phyloP scores from a whole-genome alignment of 2,797 vertebrate genomes.

The Pachyuromys duprasi region DNA sequence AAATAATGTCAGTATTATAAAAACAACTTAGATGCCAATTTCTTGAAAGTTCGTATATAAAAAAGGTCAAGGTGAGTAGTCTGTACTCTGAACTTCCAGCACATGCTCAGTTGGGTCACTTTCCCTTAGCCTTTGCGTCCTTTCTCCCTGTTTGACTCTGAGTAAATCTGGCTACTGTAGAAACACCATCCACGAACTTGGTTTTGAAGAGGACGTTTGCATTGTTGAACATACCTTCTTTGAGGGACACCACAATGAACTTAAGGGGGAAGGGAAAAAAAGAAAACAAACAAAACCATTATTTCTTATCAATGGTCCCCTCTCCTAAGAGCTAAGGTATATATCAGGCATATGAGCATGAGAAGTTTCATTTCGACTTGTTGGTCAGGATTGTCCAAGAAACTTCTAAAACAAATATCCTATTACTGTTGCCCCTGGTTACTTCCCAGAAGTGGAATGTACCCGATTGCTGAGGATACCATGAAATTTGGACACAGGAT shows the following conservation, averaged over 20 bases:
- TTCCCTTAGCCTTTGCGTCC: conserved; percentile 86
- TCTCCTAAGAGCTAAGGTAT: not conserved
- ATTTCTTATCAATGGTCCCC: not conserved
- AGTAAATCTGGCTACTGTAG: conserved; percentile 90
- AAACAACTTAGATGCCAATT: conserved; percentile 43
- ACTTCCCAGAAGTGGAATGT: not conserved
- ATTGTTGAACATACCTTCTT: conserved; percentile 99
- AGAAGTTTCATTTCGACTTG: not conserved
- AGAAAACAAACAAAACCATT: not conserved
- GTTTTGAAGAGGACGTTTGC: conserved; percentile 98
- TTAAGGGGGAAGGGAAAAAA: conserved; percentile 78
- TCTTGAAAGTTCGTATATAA: not conserved
- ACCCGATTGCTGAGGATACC: too few species aligned
- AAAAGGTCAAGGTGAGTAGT: not conserved
- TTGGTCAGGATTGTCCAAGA: not conserved
- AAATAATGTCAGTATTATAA: conserved; percentile 52
- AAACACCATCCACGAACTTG: conserved; percentile 96
- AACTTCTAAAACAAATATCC: not conserved
- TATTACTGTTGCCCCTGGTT: not conserved
- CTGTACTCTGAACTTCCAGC: conserved; percentile 65
- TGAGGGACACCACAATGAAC: conserved; percentile 98
- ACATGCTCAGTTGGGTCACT: conserved; percentile 80
- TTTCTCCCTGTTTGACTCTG: conserved; percentile 88
- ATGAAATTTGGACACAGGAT: not conserved
- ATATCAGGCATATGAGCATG: not conserved